Conservation (phyloP, 2,113 vertebrate genomes). For the Cepphus grylle region DNA sequence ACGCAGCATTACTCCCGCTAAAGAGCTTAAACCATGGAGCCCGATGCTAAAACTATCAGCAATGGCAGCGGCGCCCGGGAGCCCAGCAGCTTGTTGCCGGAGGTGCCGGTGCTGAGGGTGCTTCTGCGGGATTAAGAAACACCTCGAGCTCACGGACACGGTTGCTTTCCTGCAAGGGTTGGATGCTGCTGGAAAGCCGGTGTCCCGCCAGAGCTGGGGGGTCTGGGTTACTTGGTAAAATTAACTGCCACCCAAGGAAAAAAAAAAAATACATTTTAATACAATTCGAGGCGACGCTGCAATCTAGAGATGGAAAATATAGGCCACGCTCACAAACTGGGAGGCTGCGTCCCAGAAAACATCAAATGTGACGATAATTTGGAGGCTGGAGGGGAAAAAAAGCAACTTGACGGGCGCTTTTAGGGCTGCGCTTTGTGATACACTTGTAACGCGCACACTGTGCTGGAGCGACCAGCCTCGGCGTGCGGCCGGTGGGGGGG, state of each 20-base stretch:
- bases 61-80: fast-evolving
- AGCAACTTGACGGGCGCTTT: not conserved
- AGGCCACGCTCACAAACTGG: not conserved
- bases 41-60: not conserved
- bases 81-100: fast-evolving
- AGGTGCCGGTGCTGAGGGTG: fast-evolving
- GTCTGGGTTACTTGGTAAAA: not conserved
- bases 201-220: fast-evolving
- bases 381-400: not conserved
- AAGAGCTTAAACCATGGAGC: not conserved
- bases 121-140: not conserved
- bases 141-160: fast-evolving
- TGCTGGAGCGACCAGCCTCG: not conserved
- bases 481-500: not conserved
- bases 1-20: fast-evolving
- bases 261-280: not conserved
- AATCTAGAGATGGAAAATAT: not conserved
- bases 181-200: not conserved
- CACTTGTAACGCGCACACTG: fast-evolving
- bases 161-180: not conserved
- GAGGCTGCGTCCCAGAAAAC: not conserved
- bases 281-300: not conserved
- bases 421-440: fast-evolving
- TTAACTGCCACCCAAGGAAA: not conserved
- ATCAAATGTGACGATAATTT: not conserved